Percentiles rank a stretch among this genome's conserved stretches.
Conservation (phyloP, 2,888 invertebrate genomes). For the Hymenopus coronatus region DNA sequence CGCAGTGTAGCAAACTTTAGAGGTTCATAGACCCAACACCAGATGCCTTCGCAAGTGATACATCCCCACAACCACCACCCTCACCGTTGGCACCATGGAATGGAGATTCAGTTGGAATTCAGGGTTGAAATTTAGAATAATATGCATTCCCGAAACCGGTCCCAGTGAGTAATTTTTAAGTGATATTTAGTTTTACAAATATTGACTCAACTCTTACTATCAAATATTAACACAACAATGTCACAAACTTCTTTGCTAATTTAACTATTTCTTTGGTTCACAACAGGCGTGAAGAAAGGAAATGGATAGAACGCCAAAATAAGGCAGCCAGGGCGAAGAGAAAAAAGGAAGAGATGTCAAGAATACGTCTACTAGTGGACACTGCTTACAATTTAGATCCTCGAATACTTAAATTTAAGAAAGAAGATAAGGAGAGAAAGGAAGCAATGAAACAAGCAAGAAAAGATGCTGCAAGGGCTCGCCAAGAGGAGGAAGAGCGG, state of each 20-base stretch:
- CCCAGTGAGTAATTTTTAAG: not conserved
- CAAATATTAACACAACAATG: too few species aligned
- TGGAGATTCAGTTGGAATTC: too few species aligned
- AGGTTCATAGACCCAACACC: too few species aligned
- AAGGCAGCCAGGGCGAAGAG: conserved; percentile 86
- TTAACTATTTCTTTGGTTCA: conserved; percentile 13
- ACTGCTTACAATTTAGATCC: conserved; percentile 93
- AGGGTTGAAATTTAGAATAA: too few species aligned
- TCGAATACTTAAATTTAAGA: conserved; percentile 86
- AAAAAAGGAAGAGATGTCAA: conserved; percentile 95
- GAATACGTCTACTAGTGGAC: conserved; percentile 89
- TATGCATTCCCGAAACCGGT: too few species aligned
- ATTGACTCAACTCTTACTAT: too few species aligned
- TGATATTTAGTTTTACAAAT: too few species aligned
- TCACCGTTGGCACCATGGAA: too few species aligned
- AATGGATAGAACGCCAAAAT: conserved; percentile 99
- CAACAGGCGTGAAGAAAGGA: conserved; percentile 78
- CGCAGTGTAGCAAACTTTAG: too few species aligned
- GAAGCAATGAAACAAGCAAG: conserved; percentile 84
- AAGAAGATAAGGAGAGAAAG: conserved; percentile 89
- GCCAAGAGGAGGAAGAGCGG: conserved; percentile 80
- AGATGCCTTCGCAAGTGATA: too few species aligned
- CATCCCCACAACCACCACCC: too few species aligned
- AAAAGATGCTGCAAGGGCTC: conserved; percentile 74
- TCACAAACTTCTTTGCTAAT: too few species aligned